Conservation (phyloP, 2,113 vertebrate genomes). For the Nycticebus coucang region DNA sequence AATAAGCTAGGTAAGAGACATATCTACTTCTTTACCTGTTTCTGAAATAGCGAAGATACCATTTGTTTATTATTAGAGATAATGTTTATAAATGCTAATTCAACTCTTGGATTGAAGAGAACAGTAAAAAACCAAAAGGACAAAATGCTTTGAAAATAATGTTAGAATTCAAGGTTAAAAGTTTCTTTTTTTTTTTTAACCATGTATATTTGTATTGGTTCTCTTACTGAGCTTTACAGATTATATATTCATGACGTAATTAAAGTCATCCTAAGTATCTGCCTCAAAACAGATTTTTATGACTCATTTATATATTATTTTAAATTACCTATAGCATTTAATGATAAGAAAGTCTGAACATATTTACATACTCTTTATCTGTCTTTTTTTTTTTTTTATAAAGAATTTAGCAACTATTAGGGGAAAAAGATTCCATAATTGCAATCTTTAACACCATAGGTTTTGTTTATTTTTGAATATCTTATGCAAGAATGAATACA, state of each 20-base stretch:
- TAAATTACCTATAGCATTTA: background rate
- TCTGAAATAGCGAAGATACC: no score
- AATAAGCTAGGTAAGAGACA: no score
- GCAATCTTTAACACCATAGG: background rate
- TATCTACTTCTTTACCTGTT: no score
- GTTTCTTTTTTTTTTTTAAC: background rate
- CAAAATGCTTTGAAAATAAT: background rate
- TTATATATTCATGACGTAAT: background rate
- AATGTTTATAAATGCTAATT: background rate
- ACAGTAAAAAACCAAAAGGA: background rate
- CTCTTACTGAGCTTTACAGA: background rate
- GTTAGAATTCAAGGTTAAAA: background rate
- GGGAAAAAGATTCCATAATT: background rate
- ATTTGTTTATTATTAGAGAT: background rate
- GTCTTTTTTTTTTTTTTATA: background rate
- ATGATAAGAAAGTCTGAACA: background rate
- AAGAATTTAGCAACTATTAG: background rate
- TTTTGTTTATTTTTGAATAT: background rate
- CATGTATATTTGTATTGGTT: background rate
- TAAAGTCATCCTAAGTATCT: background rate
- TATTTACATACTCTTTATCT: background rate
- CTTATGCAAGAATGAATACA: background rate
- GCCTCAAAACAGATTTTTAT: background rate
- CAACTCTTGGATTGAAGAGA: background rate
- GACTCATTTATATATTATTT: background rate